Base-by-base conservation (phyloP, 2,797 vertebrate genomes). In the Poecilia gillii region DNA sequence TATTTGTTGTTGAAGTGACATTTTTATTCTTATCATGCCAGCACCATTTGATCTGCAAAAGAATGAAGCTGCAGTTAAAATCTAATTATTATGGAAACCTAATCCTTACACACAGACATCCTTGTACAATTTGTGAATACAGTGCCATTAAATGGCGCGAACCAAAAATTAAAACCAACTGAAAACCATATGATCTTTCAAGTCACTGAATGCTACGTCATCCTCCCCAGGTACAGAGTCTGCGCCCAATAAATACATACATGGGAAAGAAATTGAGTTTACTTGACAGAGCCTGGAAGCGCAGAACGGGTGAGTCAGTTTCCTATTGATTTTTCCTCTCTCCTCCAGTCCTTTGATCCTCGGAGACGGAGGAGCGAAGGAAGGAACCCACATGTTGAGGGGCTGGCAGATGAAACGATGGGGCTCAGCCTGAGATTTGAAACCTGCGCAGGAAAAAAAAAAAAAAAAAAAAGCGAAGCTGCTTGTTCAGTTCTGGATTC, bases 261-360 rank as follows among this genome's bases (percentile, higher is more conserved):
- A 82, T 43, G 28, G 80, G 70, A 88, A 80, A 85, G 86, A 91
- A 87, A 90, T 90, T 84, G 41, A 82, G 78, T 87, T 81, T 25
- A 77, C 85, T 81, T 84, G 82, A 80, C 77, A 74, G 82, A 57
- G 59, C 59, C 85, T 80, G 31, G 28, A 73, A 87, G 72, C 3
- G 72, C 4, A 41, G 81, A 79, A 57, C 41, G 78, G 74, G 13
- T 28, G 74, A 87, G 79, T 90, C 87, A 79, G 87, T 59, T 87
- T 53, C 81, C 6, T 81, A 93, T 91, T 1, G 88, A 93, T 94
- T 84, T 55, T 66, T 45, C 31, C 11, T 66, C 49, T 45, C 45
- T 84, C 85, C 76, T 57, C 59, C 13, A 62, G 78, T 78, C 49
- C 49, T 51, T 51, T 51, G 20, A 51, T 51, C 20, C 20, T 51